Evolutionary conservation across 2,113 vertebrate species (phyloP).

Genomic region (Lipophrys pholis): DNA sequence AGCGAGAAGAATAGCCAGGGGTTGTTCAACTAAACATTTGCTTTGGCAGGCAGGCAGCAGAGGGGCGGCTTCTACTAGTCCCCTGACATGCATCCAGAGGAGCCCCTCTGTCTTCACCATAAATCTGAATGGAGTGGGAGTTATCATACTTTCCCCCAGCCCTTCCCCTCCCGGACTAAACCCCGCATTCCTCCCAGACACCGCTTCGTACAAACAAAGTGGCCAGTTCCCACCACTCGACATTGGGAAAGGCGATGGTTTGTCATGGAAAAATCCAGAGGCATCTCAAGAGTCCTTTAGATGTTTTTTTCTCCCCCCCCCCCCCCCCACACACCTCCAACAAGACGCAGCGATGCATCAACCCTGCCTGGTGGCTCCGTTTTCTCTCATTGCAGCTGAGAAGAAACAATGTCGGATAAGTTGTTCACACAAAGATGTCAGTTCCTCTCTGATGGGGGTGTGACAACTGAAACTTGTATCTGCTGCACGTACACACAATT

Average conservation of each 20-base stretch:
- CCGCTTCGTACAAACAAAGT: conserved; percentile 79
- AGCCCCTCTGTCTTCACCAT: conserved; percentile 74
- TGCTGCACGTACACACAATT: background rate
- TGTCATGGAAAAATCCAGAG: conserved; percentile 78
- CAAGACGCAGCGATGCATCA: conserved; percentile 33
- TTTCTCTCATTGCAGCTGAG: conserved; percentile 31
- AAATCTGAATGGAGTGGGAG: conserved; percentile 78
- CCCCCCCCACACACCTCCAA: too few relatives aligned
- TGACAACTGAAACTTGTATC: background rate
- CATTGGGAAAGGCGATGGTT: conserved; percentile 75
- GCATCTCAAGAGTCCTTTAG: conserved; percentile 75
- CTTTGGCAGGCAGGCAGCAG: conserved; percentile 72
- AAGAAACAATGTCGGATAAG: conserved; percentile 9
- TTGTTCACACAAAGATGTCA: conserved; percentile 17
- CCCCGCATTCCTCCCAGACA: conserved; percentile 78
- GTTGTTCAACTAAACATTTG: conserved; percentile 75
- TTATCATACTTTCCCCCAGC: conserved; percentile 69
- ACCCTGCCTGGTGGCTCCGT: conserved; percentile 18
- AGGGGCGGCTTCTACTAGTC: conserved; percentile 63
- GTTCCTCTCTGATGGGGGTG: conserved; percentile 1
- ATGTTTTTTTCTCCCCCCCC: conserved; percentile 15
- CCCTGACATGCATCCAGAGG: conserved; percentile 74
- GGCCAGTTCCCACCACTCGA: conserved; percentile 73
- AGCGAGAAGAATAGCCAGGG: conserved; percentile 64
- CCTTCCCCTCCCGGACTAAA: conserved; percentile 64